Base-by-base conservation (phyloP, 1,140 invertebrate species). In the Rhynchophorus ferrugineus region DNA sequence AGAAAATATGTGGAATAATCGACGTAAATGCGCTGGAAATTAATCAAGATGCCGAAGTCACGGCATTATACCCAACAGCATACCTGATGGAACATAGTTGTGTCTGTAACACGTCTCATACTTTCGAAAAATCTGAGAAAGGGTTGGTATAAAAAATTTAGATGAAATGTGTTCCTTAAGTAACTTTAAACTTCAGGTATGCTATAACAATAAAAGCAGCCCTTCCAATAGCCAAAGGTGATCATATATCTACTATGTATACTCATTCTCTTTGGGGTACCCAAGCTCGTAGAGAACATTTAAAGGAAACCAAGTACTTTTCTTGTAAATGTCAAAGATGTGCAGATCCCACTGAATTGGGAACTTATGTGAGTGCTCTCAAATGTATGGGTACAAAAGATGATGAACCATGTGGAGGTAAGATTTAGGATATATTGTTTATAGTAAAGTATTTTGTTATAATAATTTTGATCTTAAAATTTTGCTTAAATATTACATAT, bases 181-280 rank as follows among this genome's bases (percentile, higher is more conserved):
- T n/a, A n/a, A n/a, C n/a, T n/a, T n/a, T n/a, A n/a, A n/a, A n/a
- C 44, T 50, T 29, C 53, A 60, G 72, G 16, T 80, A 76, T 55
- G 76, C 71, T 56, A 84, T 88, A 22, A 79, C 77, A 1, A 74
- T 89, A 0, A 75, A 75, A 54, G 80, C 83, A 3, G 78, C 83
- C 0, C 68, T 78, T 37, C 69, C 77, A 13, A 78, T 91, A 48
- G 69, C 75, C 56, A 83, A 84, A 63, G 83, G 80, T 0, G 75
- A 82, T 24, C 82, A 88, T 61, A 73, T 90, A 7, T 78, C 75
- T n/a, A 89, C 85, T 0, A 87, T 84, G 75, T 89, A 92, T 55
- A 89, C 87, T 1, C 88, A 91, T 63, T 85, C 85, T 2, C 69
- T 92, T 42, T 90, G 87, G 87, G 83, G 86, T 1, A 92, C 88